Percentiles rank a stretch among this genome's conserved stretches.
Conservation (phyloP, 2,113 vertebrate species). For the Abramis brama region DNA sequence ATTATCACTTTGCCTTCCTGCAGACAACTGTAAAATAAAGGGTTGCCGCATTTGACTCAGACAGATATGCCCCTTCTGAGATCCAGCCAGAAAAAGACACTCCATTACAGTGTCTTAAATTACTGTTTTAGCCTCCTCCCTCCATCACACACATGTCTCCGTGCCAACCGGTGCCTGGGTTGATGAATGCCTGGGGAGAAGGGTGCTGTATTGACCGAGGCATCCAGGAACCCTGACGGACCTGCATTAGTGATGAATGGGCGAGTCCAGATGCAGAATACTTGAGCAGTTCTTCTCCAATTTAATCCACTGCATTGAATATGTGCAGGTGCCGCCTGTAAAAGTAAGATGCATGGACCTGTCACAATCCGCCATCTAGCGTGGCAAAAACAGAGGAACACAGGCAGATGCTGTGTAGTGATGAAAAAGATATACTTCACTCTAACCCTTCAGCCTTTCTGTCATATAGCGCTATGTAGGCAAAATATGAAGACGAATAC, state of each 20-base stretch:
- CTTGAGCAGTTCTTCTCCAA: background rate
- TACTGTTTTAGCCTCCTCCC: slow-evolving; percentile 66
- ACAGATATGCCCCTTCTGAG: slow-evolving; percentile 53
- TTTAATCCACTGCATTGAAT: slow-evolving; percentile 11
- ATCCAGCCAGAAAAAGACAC: slow-evolving; percentile 44
- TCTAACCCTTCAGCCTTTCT: background rate
- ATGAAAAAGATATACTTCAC: slow-evolving; percentile 11
- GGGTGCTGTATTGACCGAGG: slow-evolving; percentile 50
- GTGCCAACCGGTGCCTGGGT: slow-evolving; percentile 49
- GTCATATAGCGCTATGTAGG: background rate
- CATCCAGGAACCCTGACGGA: slow-evolving; percentile 5
- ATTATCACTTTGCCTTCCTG: slow-evolving; percentile 57
- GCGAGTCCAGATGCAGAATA: slow-evolving; percentile 9
- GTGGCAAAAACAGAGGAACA: background rate
- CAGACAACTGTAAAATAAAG: slow-evolving; percentile 54
- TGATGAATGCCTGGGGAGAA: slow-evolving; percentile 61
- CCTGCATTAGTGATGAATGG: slow-evolving; percentile 38
- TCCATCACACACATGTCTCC: slow-evolving; percentile 60
- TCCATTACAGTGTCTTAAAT: slow-evolving; percentile 62
- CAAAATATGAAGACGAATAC: background rate
- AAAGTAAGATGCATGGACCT: slow-evolving; percentile 35
- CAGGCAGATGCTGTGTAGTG: slow-evolving; percentile 8
- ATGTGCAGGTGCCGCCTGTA: slow-evolving; percentile 24
- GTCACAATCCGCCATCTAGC: slow-evolving; percentile 27
- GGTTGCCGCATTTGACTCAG: slow-evolving; percentile 49